Base-by-base conservation (phyloP, 2,113 vertebrate species). In the Mus pahari region DNA sequence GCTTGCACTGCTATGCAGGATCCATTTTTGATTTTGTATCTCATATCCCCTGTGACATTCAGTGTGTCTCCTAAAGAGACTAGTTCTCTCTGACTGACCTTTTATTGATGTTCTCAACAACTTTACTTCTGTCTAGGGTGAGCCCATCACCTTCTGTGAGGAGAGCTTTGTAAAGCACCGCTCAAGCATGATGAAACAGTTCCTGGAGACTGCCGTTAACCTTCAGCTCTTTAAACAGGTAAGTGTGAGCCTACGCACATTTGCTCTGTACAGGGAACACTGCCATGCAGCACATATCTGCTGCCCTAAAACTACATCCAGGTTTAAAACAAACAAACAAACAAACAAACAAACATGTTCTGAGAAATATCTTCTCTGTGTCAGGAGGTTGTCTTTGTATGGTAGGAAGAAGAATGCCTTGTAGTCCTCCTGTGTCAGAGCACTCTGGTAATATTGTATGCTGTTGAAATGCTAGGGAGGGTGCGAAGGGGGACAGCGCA, bases 201-300 rank as follows among this genome's bases (percentile, higher is more conserved):
- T 99, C 98, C 98, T 99, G 95, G 99, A 99, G 97, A 99, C 99
- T 70, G 99, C 99, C 71, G 99, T 99, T 97, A 99, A 99, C 97
- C 99, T 99, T 97, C 99, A 99, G 64, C 99, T 99, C 89, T 99
- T 99, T 97, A 99, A 99, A 98, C 99, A 99, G 99, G 99, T 99
- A 99, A 89, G 97, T 92, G 45, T 60, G 58, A 20, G 36, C 70
- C 19, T 36, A 12, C 5, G 14, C 2, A 4, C 26, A 64, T 86
- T 62, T 50, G 31, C 55, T 89, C 55, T 45, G 1, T 79, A 7
- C 26, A 70, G 12, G 17, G 24, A 77, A 24, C 26, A 2, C 74
- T 50, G 16, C 50, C 48, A 39, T 42, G 64, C 3, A 66, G 16
- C 5, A 60, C 3, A 4, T 91, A 91, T 79, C 77, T 36, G 36